These are phyloP conservation scores for Propithecus coquereli DNA, from an alignment of 2,113 vertebrate genomes.

Conservation along the genomic window DNA sequence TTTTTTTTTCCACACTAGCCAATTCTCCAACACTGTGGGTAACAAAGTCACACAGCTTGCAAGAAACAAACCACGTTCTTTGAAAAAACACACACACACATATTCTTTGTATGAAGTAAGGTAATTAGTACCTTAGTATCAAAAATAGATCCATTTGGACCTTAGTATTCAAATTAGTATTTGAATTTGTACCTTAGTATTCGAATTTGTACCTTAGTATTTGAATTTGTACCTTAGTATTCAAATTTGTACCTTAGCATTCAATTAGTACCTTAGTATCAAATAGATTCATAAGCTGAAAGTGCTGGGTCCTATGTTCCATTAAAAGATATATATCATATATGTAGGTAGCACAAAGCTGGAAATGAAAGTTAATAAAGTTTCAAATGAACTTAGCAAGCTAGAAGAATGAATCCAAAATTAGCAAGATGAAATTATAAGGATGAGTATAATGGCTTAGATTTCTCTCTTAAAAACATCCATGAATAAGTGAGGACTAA, in stretches of 20 bases:
- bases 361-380: not conserved
- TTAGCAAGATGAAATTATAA: not conserved
- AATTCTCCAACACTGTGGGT: not conserved
- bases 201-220: no score
- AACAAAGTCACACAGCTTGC: not conserved
- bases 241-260: no score
- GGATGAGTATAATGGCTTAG: not conserved
- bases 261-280: not conserved
- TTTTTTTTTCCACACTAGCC: not conserved
- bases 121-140: not conserved
- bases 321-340: not conserved
- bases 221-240: no score
- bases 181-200: no score
- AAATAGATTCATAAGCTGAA: not conserved
- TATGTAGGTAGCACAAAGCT: not conserved
- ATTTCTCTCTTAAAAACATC: not conserved
- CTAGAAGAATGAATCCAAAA: not conserved
- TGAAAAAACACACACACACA: not conserved
- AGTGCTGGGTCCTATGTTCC: not conserved
- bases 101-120: not conserved
- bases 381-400: not conserved
- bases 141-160: not conserved
- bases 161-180: not conserved
- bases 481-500: not conserved
- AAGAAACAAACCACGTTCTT: not conserved